phyloP scores from a whole-genome alignment of 1,140 invertebrate species.

The Drosophila novamexicana region DNA sequence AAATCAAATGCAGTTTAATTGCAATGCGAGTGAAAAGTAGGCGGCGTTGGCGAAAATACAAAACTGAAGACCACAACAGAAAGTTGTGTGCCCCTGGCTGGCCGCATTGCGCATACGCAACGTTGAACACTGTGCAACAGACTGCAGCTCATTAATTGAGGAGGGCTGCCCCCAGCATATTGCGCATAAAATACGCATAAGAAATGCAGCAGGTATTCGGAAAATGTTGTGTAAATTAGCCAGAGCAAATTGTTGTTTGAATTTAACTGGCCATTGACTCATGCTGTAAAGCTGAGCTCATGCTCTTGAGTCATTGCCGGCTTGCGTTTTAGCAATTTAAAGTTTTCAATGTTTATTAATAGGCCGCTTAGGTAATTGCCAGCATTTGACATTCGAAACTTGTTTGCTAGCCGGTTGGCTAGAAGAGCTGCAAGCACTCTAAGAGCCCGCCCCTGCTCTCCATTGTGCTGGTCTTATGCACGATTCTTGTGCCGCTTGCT shows the following conservation, averaged over 20 bases:
- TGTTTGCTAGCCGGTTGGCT: neutral
- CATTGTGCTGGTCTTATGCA: constrained; percentile 23
- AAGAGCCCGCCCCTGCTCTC: neutral
- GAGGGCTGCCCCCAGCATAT: constrained; percentile 19
- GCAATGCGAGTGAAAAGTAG: constrained; percentile 56
- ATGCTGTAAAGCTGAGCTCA: constrained; percentile 57
- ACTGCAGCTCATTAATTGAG: constrained; percentile 53
- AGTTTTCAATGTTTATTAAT: constrained; percentile 62
- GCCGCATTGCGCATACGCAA: constrained; percentile 42
- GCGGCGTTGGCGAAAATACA: constrained; percentile 26
- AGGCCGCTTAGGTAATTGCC: constrained; percentile 55
- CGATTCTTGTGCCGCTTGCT: constrained; percentile 50
- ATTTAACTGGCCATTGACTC: constrained; percentile 63
- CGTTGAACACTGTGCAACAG: constrained; percentile 44
- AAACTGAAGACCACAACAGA: constrained; percentile 33
- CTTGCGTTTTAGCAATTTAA: constrained; percentile 42
- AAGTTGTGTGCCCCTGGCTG: constrained; percentile 39
- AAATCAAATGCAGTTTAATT: constrained; percentile 61
- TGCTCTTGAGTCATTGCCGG: constrained; percentile 52
- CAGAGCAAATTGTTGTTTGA: constrained; percentile 4
- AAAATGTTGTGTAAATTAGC: constrained; percentile 32
- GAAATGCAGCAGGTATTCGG: constrained; percentile 40
- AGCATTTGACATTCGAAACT: constrained; percentile 62
- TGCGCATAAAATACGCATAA: constrained; percentile 45
- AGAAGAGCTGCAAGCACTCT: constrained; percentile 16